These are phyloP conservation scores for Pterocles burchelli DNA, from an alignment of 2,113 vertebrate genomes.

Conservation along the genomic window DNA sequence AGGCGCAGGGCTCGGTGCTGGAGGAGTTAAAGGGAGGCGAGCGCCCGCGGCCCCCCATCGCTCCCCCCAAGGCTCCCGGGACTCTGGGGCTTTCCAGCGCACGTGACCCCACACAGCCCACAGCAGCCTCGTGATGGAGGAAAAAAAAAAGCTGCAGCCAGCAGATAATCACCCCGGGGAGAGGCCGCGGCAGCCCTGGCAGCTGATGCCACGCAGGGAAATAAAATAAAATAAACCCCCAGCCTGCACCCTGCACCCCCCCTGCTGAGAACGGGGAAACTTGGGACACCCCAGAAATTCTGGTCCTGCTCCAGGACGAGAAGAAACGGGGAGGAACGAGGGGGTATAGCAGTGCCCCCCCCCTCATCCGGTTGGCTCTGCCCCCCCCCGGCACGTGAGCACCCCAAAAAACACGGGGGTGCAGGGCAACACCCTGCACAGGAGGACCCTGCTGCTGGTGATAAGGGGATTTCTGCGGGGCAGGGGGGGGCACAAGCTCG, in stretches of 20 bases:
- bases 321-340: rapidly evolving
- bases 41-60: neutral
- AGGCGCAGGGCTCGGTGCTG: rapidly evolving
- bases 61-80: neutral
- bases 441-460: neutral
- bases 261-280: neutral
- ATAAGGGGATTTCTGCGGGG: neutral
- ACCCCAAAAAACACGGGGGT: neutral
- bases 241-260: neutral
- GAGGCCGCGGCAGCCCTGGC: neutral
- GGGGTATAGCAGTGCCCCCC: too few species aligned
- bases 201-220: neutral
- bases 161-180: constrained; percentile 40
- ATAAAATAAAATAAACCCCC: too few species aligned
- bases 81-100: constrained; percentile 29
- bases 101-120: constrained; percentile 18
- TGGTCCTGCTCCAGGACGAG: neutral
- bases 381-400: neutral
- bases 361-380: neutral
- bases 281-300: neutral
- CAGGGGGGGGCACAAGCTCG: neutral
- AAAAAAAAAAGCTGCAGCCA: constrained; percentile 10
- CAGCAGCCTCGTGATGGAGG: constrained; percentile 9
- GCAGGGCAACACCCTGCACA: neutral
- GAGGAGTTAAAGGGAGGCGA: neutral